These are phyloP conservation scores for Syndactyla subalaris DNA, from an alignment of 2,797 vertebrate genomes.

Conservation along the genomic window DNA sequence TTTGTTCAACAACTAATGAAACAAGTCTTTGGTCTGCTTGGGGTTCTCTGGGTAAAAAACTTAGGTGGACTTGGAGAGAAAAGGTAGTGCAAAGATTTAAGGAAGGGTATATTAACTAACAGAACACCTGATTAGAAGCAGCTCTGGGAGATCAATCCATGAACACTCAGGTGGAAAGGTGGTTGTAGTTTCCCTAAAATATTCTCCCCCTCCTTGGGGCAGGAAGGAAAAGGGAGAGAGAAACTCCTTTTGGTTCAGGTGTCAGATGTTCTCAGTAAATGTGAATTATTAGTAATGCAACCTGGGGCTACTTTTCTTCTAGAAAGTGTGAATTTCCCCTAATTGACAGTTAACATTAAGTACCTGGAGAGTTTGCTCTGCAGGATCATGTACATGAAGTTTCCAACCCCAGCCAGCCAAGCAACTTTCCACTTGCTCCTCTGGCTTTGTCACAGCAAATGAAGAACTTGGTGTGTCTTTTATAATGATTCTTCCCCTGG, in stretches of 20 bases:
- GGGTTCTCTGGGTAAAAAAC: not conserved
- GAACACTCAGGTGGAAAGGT: not conserved
- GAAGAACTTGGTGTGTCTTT: not conserved
- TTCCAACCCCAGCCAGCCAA: not conserved
- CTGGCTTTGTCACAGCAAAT: not conserved
- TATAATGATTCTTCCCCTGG: not conserved
- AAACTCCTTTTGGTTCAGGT: not conserved
- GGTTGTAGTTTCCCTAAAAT: not conserved
- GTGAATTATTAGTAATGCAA: not conserved
- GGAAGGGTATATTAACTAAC: not conserved
- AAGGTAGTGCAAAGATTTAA: not conserved
- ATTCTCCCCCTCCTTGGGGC: not conserved
- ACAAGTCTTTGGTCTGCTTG: not conserved
- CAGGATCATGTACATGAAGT: not conserved
- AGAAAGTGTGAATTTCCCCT: not conserved
- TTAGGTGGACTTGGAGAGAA: not conserved
- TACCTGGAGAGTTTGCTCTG: not conserved
- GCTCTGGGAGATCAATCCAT: not conserved
- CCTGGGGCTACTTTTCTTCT: not conserved
- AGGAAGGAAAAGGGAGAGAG: not conserved
- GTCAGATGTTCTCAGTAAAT: not conserved
- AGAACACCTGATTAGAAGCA: not conserved
- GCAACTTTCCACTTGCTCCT: not conserved
- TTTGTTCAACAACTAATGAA: not conserved
- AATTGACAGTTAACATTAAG: not conserved